phyloP scores from a whole-genome alignment of 2,888 invertebrate genomes.

The Eremobia ochroleuca region DNA sequence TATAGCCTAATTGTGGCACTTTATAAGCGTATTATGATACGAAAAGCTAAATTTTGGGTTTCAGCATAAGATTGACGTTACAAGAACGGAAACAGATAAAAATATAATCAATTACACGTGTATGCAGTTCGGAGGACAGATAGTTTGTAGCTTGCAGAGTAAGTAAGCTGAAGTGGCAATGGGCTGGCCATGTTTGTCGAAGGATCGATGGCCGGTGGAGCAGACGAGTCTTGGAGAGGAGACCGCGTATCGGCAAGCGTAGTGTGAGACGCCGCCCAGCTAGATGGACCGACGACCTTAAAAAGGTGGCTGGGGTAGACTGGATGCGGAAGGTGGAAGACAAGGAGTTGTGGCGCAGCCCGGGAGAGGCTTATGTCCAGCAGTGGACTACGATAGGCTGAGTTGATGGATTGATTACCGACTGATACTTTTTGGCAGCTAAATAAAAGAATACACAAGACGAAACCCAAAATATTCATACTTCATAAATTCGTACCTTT shows the following conservation, averaged over 20 bases:
- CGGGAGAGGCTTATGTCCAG: background rate
- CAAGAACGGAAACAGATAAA: background rate
- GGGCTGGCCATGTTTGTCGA: no score
- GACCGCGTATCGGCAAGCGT: no score
- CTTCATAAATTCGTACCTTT: constrained; percentile 35
- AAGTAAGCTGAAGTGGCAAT: no score
- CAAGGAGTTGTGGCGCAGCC: background rate
- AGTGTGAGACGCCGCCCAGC: no score
- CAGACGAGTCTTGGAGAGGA: no score
- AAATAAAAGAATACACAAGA: background rate
- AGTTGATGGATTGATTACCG: background rate
- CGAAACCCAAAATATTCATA: constrained; percentile 42
- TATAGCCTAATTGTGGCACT: constrained; percentile 67
- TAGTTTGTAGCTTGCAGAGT: no score
- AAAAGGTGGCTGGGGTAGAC: background rate
- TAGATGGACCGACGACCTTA: no score
- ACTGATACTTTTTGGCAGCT: background rate
- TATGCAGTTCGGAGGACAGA: background rate
- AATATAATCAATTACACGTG: background rate
- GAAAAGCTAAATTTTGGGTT: constrained; percentile 41
- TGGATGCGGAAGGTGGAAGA: background rate
- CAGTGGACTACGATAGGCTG: no score
- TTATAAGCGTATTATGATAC: constrained; percentile 66
- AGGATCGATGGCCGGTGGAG: no score
- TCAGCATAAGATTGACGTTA: background rate